These are phyloP conservation scores for Dasysyrphus tricinctus DNA, from an alignment of 2,888 invertebrate species.

Conservation along the genomic window DNA sequence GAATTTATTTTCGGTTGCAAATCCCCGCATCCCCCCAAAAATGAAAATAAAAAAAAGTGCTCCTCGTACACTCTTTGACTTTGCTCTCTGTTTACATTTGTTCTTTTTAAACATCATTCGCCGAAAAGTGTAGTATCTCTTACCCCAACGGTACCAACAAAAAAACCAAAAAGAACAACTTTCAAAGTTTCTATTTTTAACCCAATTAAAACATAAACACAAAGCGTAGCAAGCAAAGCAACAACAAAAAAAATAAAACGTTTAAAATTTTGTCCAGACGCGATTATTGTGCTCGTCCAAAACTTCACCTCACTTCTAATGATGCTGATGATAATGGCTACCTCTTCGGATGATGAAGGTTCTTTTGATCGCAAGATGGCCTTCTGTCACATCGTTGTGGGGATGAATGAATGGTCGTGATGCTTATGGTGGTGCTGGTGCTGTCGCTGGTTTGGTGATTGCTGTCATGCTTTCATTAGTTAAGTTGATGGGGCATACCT, in stretches of 20 bases:
- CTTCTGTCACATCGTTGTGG: slow-evolving; percentile 15
- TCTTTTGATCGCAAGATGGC: slow-evolving; percentile 30
- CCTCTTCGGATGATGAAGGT: slow-evolving; percentile 38
- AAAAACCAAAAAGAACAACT: slow-evolving; percentile 48
- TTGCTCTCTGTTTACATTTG: slow-evolving; percentile 67
- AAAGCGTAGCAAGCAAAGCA: slow-evolving; percentile 47
- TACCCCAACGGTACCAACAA: slow-evolving; percentile 3
- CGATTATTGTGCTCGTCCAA: slow-evolving; percentile 45
- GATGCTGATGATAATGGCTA: slow-evolving; percentile 32
- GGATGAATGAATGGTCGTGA: slow-evolving; percentile 33
- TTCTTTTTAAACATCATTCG: slow-evolving; percentile 64
- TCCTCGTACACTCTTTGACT: slow-evolving; percentile 47
- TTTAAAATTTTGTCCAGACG: slow-evolving; percentile 63
- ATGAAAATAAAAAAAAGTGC: slow-evolving; percentile 25
- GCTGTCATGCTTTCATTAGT: slow-evolving; percentile 66
- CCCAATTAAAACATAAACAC: slow-evolving; percentile 72
- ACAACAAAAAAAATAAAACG: slow-evolving; percentile 11
- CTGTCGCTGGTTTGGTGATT: slow-evolving; percentile 40
- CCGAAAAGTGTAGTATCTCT: slow-evolving; percentile 66
- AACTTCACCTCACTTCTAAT: slow-evolving; percentile 52
- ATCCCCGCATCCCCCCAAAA: slow-evolving; percentile 27
- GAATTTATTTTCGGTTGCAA: slow-evolving; percentile 55
- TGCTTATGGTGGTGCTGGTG: background rate
- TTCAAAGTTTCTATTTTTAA: slow-evolving; percentile 75
- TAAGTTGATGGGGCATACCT: slow-evolving; percentile 43